A percentile compares a stretch with the other conserved stretches of the same genome.
These are phyloP conservation scores for Polietes domitor DNA, from an alignment of 2,888 invertebrate species.

Conservation along the genomic window DNA sequence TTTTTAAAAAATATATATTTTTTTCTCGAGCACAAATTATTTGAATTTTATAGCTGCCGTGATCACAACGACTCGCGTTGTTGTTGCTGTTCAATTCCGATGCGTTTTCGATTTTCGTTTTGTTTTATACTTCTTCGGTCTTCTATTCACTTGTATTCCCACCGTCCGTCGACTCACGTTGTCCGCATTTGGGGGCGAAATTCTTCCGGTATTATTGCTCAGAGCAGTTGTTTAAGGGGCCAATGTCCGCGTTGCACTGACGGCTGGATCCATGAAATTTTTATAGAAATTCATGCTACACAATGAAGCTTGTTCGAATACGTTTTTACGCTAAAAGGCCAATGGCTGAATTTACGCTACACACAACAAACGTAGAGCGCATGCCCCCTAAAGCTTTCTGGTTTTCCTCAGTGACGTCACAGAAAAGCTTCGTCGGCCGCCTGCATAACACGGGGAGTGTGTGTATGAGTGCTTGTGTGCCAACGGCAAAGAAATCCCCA, in stretches of 20 bases:
- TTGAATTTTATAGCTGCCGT: background rate
- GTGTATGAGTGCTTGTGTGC: background rate
- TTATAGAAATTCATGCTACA: conserved; percentile 41
- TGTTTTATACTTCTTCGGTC: background rate
- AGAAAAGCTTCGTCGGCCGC: conserved; percentile 71
- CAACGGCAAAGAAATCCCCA: background rate
- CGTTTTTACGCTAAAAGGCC: background rate
- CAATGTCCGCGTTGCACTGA: conserved; percentile 73
- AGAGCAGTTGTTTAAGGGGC: conserved; percentile 62
- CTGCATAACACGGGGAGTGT: background rate
- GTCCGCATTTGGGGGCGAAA: background rate
- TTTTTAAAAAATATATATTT: background rate
- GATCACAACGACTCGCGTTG: background rate
- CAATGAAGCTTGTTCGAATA: conserved; percentile 40
- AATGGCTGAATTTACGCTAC: too few relatives aligned
- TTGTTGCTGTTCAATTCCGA: background rate
- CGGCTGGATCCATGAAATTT: conserved; percentile 49
- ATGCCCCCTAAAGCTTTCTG: conserved; percentile 45
- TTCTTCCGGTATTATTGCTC: background rate
- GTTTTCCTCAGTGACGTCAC: conserved; percentile 73
- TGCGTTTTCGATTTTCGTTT: conserved; percentile 34
- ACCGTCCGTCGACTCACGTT: conserved; percentile 27
- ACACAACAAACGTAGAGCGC: conserved; percentile 22
- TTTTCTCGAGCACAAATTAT: background rate
- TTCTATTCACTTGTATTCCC: conserved; percentile 38